Evolutionary conservation across 2,113 vertebrate genomes (phyloP).

Genomic region (Pollachius pollachius): DNA sequence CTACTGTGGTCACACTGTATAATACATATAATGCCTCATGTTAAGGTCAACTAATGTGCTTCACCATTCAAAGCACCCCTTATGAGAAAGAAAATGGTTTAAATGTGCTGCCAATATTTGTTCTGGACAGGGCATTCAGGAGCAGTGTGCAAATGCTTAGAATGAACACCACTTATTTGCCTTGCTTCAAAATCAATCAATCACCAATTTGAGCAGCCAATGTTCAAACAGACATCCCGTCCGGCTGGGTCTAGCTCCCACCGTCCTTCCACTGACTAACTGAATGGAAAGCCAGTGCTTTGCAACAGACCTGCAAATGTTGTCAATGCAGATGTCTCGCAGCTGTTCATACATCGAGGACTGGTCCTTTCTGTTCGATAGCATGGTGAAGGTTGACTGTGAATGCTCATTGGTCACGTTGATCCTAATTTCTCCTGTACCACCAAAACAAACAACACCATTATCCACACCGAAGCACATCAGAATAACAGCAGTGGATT

Average conservation of each 20-base stretch:
- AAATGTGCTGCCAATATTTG: neutral
- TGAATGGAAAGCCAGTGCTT: neutral
- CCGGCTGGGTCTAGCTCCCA: too few species aligned
- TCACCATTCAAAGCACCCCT: neutral
- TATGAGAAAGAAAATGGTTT: neutral
- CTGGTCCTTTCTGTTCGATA: constrained; percentile 84
- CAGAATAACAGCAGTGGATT: neutral
- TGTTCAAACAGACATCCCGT: too few species aligned
- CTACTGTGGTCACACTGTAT: neutral
- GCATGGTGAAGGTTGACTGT: constrained; percentile 83
- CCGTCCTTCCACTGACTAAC: neutral
- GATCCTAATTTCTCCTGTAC: constrained; percentile 89
- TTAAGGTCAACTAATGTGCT: too few species aligned
- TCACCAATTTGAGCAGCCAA: too few species aligned
- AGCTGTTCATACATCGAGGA: constrained; percentile 97
- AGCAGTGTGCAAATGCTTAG: neutral
- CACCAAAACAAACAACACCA: constrained; percentile 51
- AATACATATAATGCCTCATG: neutral
- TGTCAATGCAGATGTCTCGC: constrained; percentile 93
- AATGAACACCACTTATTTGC: neutral
- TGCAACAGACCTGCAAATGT: constrained; percentile 87
- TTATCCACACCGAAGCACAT: too few species aligned
- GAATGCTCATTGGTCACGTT: constrained; percentile 92
- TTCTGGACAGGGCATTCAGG: neutral
- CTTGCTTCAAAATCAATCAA: neutral